A percentile compares a stretch with the other conserved stretches of the same genome.
Evolutionary conservation across 1,140 invertebrate species (phyloP).

Genomic region (Halyomorpha halys): DNA sequence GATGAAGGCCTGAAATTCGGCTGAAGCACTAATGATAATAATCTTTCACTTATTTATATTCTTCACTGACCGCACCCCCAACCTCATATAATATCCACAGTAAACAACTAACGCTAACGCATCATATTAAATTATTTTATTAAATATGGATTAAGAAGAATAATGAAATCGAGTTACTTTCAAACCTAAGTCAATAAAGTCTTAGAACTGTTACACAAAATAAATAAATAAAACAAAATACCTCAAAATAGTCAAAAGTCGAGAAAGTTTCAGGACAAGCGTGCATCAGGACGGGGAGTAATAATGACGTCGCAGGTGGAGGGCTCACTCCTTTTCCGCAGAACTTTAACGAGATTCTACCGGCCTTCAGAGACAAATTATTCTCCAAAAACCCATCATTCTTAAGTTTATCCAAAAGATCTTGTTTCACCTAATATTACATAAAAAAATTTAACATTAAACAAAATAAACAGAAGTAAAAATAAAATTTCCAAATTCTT

Average conservation of each 20-base stretch:
- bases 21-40: too few species aligned
- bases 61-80: too few species aligned
- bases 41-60: too few species aligned
- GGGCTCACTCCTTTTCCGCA: constrained; percentile 41
- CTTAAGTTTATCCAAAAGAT: constrained; percentile 46
- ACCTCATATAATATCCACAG: too few species aligned
- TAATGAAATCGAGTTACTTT: too few species aligned
- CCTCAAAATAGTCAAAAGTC: constrained; percentile 71
- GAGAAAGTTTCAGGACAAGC: constrained; percentile 69
- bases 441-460: constrained; percentile 2
- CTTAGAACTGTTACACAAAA: too few species aligned
- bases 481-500: too few species aligned
- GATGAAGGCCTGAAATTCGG: too few species aligned
- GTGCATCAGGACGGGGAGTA: constrained; percentile 60
- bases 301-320: constrained; percentile 40
- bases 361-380: constrained; percentile 42
- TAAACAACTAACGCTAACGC: too few species aligned
- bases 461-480: background rate
- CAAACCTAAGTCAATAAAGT: too few species aligned
- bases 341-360: constrained; percentile 51
- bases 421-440: constrained; percentile 47
- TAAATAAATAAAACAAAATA: constrained; percentile 33
- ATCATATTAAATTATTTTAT: too few species aligned
- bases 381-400: constrained; percentile 40
- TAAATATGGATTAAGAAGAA: too few species aligned